Evolutionary conservation across 1,140 invertebrate genomes (phyloP).

Genomic region (Bilobella aurantiaca): DNA sequence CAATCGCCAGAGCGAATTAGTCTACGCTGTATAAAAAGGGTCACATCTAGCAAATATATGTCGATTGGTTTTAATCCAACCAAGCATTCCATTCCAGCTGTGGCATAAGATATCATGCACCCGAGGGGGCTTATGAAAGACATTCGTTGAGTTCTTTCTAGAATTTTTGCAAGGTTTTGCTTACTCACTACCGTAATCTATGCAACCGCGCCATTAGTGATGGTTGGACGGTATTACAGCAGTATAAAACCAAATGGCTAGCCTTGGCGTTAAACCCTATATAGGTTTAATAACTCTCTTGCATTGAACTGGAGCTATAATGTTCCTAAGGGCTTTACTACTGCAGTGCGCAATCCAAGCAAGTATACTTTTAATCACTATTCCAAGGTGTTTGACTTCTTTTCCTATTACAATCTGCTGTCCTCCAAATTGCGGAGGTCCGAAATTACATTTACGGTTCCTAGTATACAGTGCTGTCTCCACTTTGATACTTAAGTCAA

Average conservation of each 20-base stretch:
- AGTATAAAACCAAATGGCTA: slow-evolving; percentile 17
- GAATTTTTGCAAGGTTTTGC: background rate
- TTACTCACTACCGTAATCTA: background rate
- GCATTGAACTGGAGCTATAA: background rate
- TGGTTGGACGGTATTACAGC: slow-evolving; percentile 11
- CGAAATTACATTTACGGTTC: too few relatives aligned
- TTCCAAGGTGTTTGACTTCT: slow-evolving; percentile 17
- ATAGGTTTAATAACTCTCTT: slow-evolving; percentile 2
- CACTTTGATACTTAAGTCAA: slow-evolving; percentile 5
- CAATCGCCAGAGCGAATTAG: background rate
- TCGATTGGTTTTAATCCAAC: background rate
- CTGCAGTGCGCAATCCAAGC: background rate
- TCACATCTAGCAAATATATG: background rate
- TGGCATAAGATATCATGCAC: background rate
- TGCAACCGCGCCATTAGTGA: slow-evolving; percentile 1
- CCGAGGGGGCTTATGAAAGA: too few relatives aligned
- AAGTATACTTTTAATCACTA: slow-evolving; percentile 8
- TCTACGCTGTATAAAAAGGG: background rate
- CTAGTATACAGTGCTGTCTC: slow-evolving; percentile 4
- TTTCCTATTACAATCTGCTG: background rate
- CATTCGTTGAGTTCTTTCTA: slow-evolving; percentile 1
- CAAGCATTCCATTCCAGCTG: background rate
- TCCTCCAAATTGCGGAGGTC: background rate
- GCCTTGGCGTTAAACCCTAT: slow-evolving; percentile 13
- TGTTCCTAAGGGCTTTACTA: background rate